Base-by-base conservation (phyloP, 2,113 vertebrate species). In the Psettodes erumei region DNA sequence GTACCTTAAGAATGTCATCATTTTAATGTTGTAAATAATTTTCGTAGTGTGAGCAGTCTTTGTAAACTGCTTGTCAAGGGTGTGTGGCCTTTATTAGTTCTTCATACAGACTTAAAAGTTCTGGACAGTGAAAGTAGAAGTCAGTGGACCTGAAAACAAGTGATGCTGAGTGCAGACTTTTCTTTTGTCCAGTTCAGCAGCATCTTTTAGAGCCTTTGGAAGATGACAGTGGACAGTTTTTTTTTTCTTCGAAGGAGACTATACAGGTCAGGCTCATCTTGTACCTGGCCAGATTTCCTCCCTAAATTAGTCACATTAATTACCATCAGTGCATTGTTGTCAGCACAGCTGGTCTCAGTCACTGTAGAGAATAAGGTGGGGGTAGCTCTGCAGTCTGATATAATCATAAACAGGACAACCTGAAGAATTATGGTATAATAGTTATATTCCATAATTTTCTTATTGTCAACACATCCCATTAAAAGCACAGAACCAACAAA, bases 261-360 rank as follows among this genome's bases (percentile, higher is more conserved):
- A 37, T 47, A 45, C 19, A 64, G 53, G 68, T 70, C 59, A 82
- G 30, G 10, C 54, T 53, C 50, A 67, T 82, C n/a, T 42, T n/a
- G 23, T 75, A 65, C 35, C 33, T 76, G 69, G 19, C 59, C 32
- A 84, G 79, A 82, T 87, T 72, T 67, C 71, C 56, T 11, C 27
- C 30, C 11, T 12, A 70, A 77, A 76, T 82, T 50, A 72, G 15
- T 19, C 25, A 25, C 59, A 69, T 74, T 74, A 76, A 79, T 82
- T 82, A 75, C 5, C 19, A 50, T 70, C 61, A 55, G 28, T 66
- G 35, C 55, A 35, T 12, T 18, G 23, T 62, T 79, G 55, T 54
- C 70, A 75, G 16, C 47, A 37, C 62, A 72, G 75, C 79, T 77
- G 67, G 55, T 58, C 75, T 23, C 16, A 47, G 55, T 58, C 64